These are phyloP conservation scores for Sycophila sp. DNA, from an alignment of 1,140 invertebrate genomes.

Conservation along the genomic window DNA sequence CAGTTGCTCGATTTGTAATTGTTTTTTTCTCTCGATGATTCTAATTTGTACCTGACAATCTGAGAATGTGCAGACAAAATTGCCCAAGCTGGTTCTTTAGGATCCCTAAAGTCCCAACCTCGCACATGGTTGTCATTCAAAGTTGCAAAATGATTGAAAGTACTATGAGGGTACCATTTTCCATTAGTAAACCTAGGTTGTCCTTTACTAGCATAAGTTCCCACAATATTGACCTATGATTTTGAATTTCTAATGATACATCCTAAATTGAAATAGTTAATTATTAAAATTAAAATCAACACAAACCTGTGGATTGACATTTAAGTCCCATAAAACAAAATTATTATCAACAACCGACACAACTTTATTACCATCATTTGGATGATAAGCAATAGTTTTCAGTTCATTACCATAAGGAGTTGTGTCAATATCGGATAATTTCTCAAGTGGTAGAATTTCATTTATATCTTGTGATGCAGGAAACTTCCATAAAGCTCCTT, in stretches of 20 bases:
- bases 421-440: conserved; percentile 66
- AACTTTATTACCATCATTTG: conserved; percentile 76
- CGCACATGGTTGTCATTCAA: conserved; percentile 85
- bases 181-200: conserved; percentile 82
- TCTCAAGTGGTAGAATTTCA: conserved; percentile 63
- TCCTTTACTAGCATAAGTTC: conserved; percentile 73
- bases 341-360: conserved; percentile 80
- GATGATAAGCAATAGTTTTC: conserved; percentile 86
- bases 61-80: conserved; percentile 90
- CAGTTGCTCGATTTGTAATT: not conserved
- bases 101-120: conserved; percentile 86
- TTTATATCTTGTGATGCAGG: conserved; percentile 67
- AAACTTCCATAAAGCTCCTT: conserved; percentile 75
- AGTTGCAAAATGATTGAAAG: conserved; percentile 84
- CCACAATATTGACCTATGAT: conserved; percentile 58
- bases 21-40: not conserved
- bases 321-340: conserved; percentile 67
- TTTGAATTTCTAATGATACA: conserved; percentile 43
- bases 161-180: conserved; percentile 95
- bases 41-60: conserved; percentile 71
- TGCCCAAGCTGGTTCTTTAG: conserved; percentile 78
- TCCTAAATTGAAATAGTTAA: conserved; percentile 20
- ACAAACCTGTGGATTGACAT: conserved; percentile 65
- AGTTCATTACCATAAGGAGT: conserved; percentile 76
- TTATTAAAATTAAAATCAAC: conserved; percentile 23